phyloP scores from a whole-genome alignment of 2,113 vertebrate genomes.

The Uria lomvia region DNA sequence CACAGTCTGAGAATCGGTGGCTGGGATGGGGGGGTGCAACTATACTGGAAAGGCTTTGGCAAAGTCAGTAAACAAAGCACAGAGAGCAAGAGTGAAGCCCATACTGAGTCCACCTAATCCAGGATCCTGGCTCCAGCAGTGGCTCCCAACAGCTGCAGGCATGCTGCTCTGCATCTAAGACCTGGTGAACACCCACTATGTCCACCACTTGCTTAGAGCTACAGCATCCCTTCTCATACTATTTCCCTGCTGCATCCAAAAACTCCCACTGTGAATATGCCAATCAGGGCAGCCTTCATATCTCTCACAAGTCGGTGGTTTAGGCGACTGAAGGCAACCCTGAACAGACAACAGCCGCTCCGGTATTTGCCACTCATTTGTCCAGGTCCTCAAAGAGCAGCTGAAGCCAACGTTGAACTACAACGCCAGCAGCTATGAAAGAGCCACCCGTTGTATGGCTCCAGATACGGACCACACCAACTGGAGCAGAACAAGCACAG shows the following conservation, averaged over 20 bases:
- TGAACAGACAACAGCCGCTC: neutral
- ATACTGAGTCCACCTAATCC: neutral
- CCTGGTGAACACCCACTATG: neutral
- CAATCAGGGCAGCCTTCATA: neutral
- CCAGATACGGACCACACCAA: neutral
- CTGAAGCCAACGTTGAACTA: neutral
- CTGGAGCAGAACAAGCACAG: neutral
- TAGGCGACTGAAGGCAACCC: neutral
- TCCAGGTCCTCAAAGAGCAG: fast-evolving
- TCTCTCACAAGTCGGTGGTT: neutral
- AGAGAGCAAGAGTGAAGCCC: neutral
- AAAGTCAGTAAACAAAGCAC: neutral
- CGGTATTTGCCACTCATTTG: neutral
- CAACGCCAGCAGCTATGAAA: neutral
- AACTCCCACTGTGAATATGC: neutral
- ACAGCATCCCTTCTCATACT: neutral
- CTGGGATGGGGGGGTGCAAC: neutral
- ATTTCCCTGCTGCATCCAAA: neutral
- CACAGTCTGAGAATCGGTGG: neutral
- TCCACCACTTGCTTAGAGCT: neutral
- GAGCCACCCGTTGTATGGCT: neutral
- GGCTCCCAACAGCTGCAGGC: neutral
- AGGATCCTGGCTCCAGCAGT: neutral
- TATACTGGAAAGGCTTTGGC: neutral
- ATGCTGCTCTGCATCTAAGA: neutral